Evolutionary conservation across 2,888 invertebrate species (phyloP), one percentile per base, ranked within the genome.

Genomic region (Drosophila bunnanda): DNA sequence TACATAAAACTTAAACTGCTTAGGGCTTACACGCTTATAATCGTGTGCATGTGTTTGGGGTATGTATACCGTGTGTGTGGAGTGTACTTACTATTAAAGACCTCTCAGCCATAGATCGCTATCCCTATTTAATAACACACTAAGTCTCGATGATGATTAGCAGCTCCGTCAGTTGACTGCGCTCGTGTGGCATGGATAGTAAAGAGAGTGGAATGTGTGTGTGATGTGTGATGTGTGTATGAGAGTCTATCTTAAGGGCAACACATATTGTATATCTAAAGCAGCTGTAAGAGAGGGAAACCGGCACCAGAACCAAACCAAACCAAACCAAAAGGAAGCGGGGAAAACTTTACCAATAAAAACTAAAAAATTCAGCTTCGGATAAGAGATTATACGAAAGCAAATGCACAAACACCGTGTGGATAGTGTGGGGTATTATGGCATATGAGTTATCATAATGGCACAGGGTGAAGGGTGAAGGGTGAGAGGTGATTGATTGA

Each of bases 91-190:
- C 76, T 79, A 75, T 68, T 75, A 78, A 81, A 61, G 78, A 68
- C 72, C 73, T 65, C 67, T 78, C 76, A 69, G 67, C 73, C 73
- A 70, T 53, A 74, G 67, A 73, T 55, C 58, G 20, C 56, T 59
- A 60, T 65, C 34, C 52, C 59, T 83, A 74, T 74, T 77, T 58
- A 75, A 86, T 77, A 84, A 76, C 65, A 70, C 73, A 82, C 88
- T 90, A 90, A 64, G 87, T 81, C 82, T 90, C 91, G 79, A 90
- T 87, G 72, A 90, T 90, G 79, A 90, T 91, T 73, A 89, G 77
- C 75, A 90, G 79, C 80, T 90, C 82, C 72, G 78, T 79, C 68
- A 78, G 75, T 65, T 74, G 79, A 77, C 88, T 89, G 64, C 38
- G 48, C 59, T 50, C 32, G 50, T 34, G 70, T 72, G 78, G 60